Percentiles rank a stretch among this genome's conserved stretches.
Conservation (phyloP, 2,888 invertebrate species). For the Cinara cedri region DNA sequence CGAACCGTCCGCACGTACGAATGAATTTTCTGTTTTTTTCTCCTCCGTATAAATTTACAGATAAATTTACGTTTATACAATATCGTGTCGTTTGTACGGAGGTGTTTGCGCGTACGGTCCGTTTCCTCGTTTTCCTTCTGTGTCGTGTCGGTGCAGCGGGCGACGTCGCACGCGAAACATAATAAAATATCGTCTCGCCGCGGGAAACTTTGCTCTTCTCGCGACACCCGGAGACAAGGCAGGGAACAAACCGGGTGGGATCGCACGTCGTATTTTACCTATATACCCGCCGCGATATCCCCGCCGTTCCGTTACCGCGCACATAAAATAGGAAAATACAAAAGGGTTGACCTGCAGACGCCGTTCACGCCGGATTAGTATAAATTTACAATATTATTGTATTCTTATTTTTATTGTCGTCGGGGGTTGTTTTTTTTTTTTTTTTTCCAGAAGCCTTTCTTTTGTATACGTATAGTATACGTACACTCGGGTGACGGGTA, state of each 20-base stretch:
- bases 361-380: conserved; percentile 46
- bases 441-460: conserved; percentile 56
- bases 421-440: neutral
- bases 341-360: conserved; percentile 47
- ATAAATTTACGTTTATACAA: neutral
- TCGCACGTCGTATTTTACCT: neutral
- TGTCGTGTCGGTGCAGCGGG: no score
- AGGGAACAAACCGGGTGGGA: conserved; percentile 36
- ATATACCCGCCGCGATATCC: no score
- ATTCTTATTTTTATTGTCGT: neutral
- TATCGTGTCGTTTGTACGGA: neutral
- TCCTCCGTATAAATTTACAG: neutral
- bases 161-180: no score
- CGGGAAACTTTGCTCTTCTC: conserved; percentile 44
- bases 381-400: conserved; percentile 5
- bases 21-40: no score
- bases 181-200: conserved; percentile 32
- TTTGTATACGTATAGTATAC: no score
- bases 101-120: neutral
- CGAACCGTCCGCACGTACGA: no score
- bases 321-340: conserved; percentile 7
- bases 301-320: no score
- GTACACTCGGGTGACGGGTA: no score
- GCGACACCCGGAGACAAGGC: conserved; percentile 35
- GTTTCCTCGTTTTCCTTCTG: conserved; percentile 32